Base-by-base conservation (phyloP, 2,797 vertebrate genomes). In the Clarias fuscus region DNA sequence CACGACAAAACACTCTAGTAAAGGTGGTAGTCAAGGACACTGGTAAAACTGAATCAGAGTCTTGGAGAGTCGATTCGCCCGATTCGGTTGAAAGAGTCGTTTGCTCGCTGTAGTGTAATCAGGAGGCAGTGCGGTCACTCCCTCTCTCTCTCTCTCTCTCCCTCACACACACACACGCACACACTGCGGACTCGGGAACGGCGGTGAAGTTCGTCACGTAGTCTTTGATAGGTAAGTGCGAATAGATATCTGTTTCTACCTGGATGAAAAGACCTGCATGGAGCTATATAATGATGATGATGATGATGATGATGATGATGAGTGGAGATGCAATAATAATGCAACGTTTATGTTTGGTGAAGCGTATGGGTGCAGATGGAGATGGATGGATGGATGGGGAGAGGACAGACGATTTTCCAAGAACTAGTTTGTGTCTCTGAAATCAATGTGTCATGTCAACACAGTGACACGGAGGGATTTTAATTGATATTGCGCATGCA, bases 91-190 rank as follows among this genome's bases (percentile, higher is more conserved):
- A 65, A 77, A 14, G 73, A 84, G 43, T 84, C 83, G 62, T 84
- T 84, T 48, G 67, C 11, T 84, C 72, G 40, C 10, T 76, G 24
- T 30, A 65, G 83, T 65, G 72, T 76, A 80, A 64, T 83, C 85
- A 83, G 84, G 81, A 88, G 86, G 84, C 86, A 86, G 91, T 90
- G 89, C 91, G 91, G 89, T 86, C 86, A 33, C 64, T 70, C 86
- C 70, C 87, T 73, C 83, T 0, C 4, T 61, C 30, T 58, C 27
- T 10, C 87, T 73, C 83, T 0, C 4, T 61, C 30, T 58, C 27
- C 13, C 75, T 59, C 73, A 17, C 59, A 5, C 18, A 2, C 56
- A 2, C 59, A 4, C 59, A 13, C 78, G 22, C 77, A 24, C 77
- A 30, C 64, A 84, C 86, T 88, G 90, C 89, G 89, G 89, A 89